Percentiles rank a stretch among this genome's conserved stretches.
Evolutionary conservation across 2,888 invertebrate species (phyloP).

Genomic region (Amphipyra tragopoginis): DNA sequence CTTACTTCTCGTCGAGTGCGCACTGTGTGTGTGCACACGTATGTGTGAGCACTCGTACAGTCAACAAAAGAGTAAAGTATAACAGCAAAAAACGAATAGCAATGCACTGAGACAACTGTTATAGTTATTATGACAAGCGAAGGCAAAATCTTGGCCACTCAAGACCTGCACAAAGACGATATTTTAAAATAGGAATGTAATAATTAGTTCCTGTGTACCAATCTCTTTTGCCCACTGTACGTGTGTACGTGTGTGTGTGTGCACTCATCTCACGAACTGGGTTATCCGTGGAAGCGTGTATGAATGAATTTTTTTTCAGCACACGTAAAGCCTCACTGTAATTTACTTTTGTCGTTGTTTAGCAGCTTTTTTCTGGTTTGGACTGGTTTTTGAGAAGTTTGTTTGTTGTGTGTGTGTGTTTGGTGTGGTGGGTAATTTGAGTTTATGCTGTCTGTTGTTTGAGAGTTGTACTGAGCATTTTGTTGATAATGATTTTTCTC

Average conservation of each 20-base stretch:
- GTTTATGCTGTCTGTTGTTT: not conserved
- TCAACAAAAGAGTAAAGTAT: too few species aligned
- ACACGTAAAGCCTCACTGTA: slow-evolving; percentile 51
- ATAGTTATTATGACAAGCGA: too few species aligned
- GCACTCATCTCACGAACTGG: slow-evolving; percentile 64
- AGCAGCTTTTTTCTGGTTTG: slow-evolving; percentile 34
- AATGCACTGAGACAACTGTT: too few species aligned
- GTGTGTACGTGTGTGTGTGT: slow-evolving; percentile 29
- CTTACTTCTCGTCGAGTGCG: slow-evolving; percentile 16
- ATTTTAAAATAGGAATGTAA: too few species aligned
- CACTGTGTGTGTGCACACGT: slow-evolving; percentile 1
- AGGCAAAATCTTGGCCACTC: too few species aligned
- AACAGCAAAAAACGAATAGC: too few species aligned
- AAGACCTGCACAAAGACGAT: too few species aligned
- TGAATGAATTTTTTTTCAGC: slow-evolving; percentile 61
- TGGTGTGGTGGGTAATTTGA: slow-evolving; percentile 3
- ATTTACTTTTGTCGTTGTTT: slow-evolving; percentile 62
- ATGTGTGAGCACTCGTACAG: not conserved
- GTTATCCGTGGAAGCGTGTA: slow-evolving; percentile 62
- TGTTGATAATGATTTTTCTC: not conserved
- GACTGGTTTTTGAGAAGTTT: slow-evolving; percentile 28
- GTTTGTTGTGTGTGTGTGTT: not conserved
- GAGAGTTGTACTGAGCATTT: not conserved
- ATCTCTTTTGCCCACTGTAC: not conserved
- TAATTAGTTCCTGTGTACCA: too few species aligned